Base-by-base conservation (phyloP, 23 tunicate genomes). In the Diplosoma virens region DNA sequence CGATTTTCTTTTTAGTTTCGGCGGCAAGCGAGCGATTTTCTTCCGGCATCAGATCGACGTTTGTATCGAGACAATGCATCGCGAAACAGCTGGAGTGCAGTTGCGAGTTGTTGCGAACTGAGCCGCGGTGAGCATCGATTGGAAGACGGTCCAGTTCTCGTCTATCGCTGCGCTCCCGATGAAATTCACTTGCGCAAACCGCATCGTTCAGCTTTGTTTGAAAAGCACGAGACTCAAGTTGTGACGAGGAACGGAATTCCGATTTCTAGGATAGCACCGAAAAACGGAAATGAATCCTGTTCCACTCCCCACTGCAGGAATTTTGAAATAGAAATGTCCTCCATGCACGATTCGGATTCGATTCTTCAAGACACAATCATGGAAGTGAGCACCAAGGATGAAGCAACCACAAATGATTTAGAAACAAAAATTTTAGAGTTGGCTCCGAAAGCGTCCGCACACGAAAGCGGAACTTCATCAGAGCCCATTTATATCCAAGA, bases 61-160 rank as follows among this genome's bases (percentile, higher is more conserved):
- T 20, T 63, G 6, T 14, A 16, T 30, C 14, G 36, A 3, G 28
- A 72, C 45, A 32, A 33, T 3, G 32, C 75, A 18, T 2, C 25
- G 14, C 17, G 71, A 27, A 37, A 23, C 33, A 30, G 35, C 14
- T 78, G 82, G 82, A 46, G 48, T 28, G 28, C 76, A 46, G 47
- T 67, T 16, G 21, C 58, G 30, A 30, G 54, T 47, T 31, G 63
- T 25, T 41, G 50, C 47, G 78, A 53, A 25, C 31, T 41, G 4
- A 16, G 48, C 0, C 46, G 34, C 33, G 9, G 35, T 14, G 67
- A 72, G 6, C 7, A 14, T 2, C 41, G 28, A 28, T 3, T 4
- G 4, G 68, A 78, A 1, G 83, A 78, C 45, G 56, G 63, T 23
- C 83, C 83, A 1, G 61, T 78, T 6, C 20, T 78, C 2, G 25